These are phyloP conservation scores for Lophura nycthemera DNA, from an alignment of 2,113 vertebrate species.

Conservation along the genomic window DNA sequence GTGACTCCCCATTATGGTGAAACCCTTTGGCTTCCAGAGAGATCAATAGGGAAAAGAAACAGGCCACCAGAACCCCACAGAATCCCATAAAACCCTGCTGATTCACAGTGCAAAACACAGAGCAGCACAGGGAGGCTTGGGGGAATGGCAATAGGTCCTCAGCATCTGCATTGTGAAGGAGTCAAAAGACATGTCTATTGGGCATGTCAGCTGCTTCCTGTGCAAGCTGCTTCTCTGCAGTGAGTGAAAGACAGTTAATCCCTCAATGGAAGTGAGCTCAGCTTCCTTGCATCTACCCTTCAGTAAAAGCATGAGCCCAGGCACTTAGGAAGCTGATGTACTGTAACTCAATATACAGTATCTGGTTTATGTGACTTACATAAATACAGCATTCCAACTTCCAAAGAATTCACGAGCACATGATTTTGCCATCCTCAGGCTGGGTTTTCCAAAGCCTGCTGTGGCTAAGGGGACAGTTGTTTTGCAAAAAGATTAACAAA, in stretches of 20 bases:
- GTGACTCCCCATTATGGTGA: not conserved
- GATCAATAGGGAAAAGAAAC: not conserved
- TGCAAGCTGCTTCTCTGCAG: not conserved
- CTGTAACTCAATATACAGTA: constrained; percentile 43
- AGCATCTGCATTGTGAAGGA: constrained; percentile 31
- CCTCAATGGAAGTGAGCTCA: constrained; percentile 50
- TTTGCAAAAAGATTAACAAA: not conserved
- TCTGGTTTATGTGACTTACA: constrained; percentile 29
- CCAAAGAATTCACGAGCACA: accelerated
- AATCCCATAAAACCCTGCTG: not conserved
- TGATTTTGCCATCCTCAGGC: not conserved
- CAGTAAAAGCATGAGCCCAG: constrained; percentile 24
- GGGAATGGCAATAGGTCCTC: not conserved
- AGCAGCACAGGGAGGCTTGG: not conserved
- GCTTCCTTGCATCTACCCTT: constrained; percentile 45
- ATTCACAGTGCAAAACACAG: not conserved
- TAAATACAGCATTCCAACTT: not conserved
- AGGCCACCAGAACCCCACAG: not conserved
- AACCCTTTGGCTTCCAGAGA: not conserved
- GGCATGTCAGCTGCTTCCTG: constrained; percentile 41
- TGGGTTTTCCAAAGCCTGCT: not conserved
- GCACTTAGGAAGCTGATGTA: not conserved
- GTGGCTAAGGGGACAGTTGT: not conserved
- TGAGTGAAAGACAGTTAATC: constrained; percentile 28
- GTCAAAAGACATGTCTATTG: not conserved